Base-by-base conservation (phyloP, 1,140 invertebrate genomes). In the Armadillidium nasatum region DNA sequence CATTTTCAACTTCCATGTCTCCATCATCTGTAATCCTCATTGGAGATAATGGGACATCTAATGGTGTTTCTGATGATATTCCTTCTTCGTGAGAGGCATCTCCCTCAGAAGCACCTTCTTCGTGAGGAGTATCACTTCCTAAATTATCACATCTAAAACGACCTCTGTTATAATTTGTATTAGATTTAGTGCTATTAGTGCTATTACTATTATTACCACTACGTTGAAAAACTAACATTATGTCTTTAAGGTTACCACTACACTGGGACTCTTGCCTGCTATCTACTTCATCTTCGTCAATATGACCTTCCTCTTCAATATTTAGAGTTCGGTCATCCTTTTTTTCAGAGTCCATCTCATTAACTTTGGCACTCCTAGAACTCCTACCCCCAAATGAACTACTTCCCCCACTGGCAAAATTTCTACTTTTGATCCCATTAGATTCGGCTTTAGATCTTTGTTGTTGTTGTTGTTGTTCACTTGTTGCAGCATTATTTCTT, bases 251-350 rank as follows among this genome's bases (percentile, higher is more conserved):
- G 44, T 81, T 82, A 68, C 78, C 79, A 66, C 72, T 75, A 67
- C 78, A 77, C 74, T 80, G 75, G 1, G 67, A 72, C 21, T 81
- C 50, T 19, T 19, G 11, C 19, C 50, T 19, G 7, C 50, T 79
- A 13, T 83, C 81, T n/a, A 78, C 76, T 19, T 80, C 79, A 66
- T 81, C 80, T 44, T 80, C 79, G 11, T 78, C 79, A n/a, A 68
- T 72, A 69, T 77, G 74, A n/a, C 75, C 7, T 66, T 54, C 23
- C 71, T 43, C 33, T 44, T 45, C 22, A 44, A 11, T 22, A 23
- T 45, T 33, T 33, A 33, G 33, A 33, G 33, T 33, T 33, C 33
- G 33, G 23, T 72, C 46, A 22, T 43, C 45, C 78, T 54, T 60
- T 21, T 76, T 19, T 44, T 60, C 50, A 13, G 11, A 13, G 11